Base-by-base conservation (phyloP, 2,888 invertebrate genomes). In the Ormyrus rosae region DNA sequence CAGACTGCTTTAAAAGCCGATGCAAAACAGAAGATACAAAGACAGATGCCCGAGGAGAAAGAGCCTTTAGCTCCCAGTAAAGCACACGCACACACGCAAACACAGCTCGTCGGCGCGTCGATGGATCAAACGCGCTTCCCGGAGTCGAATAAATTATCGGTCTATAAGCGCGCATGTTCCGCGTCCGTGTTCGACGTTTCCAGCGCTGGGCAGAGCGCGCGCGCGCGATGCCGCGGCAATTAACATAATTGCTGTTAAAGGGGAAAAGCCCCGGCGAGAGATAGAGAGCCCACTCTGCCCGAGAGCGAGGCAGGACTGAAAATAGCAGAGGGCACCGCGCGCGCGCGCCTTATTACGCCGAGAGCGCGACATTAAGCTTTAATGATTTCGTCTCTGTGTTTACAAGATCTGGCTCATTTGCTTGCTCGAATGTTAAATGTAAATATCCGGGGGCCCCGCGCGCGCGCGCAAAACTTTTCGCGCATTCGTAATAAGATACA, bases 231-330 rank as follows among this genome's bases (percentile, higher is more conserved):
- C 13, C 56, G 2, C 2, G 69, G 63, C 68, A 82, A 82, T 82
- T 81, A 81, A 81, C 82, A 82, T 82, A 78, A 81, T 81, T 76
- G 81, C 81, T 74, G 78, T 53, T 78, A 78, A 80, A 80, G 70
- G 70, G 70, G 70, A 77, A 77, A 55, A 73, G 60, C 53, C 50
- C 7, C 34, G 34, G 34, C 3, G 34, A 34, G 34, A 60, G 19
- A 45, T 13, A 51, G 34, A 3, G 34, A 34, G 34, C n/a, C 68
- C 46, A 34, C 34, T 34, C 4, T 4, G 2, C 34, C 34, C 34
- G 34, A 64, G n/a, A 34, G 19, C 48, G 58, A 19, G 60, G 13
- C 51, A 2, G 2, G 8, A 45, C 46, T 13, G 64, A 58, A 50
- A 68, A 50, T 13, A 77, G 63, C 65, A 34, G 34, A 34, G 34